Evolutionary conservation across 2,888 invertebrate species (phyloP).

Genomic region (Tryphoninae sp.): DNA sequence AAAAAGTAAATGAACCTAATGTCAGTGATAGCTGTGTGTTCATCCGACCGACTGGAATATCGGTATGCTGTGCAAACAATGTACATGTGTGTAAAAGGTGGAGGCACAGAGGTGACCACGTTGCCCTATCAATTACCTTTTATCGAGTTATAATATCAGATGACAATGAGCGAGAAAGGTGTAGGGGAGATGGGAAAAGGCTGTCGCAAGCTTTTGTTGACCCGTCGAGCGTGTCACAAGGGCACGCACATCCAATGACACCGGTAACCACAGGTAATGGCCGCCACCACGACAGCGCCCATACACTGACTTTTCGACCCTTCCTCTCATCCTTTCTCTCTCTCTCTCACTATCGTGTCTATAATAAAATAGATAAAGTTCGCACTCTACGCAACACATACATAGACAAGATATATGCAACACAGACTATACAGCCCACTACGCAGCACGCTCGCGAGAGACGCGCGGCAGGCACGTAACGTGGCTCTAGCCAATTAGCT

Average conservation of each 20-base stretch:
- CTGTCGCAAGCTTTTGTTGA: conserved; percentile 45
- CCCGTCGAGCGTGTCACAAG: conserved; percentile 53
- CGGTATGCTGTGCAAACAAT: conserved; percentile 10
- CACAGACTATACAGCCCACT: not conserved
- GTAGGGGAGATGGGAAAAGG: conserved; percentile 8
- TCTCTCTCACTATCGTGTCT: not conserved
- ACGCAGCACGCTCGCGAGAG: not conserved
- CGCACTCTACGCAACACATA: conserved; percentile 7
- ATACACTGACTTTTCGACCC: conserved; percentile 37
- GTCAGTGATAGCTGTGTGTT: too few relatives aligned
- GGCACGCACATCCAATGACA: conserved; percentile 74
- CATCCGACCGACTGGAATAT: not conserved
- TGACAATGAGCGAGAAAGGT: conserved; percentile 63
- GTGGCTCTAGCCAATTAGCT: too few relatives aligned
- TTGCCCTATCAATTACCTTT: conserved; percentile 72
- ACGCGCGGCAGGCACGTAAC: too few relatives aligned
- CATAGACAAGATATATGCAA: not conserved
- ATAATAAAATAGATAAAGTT: not conserved
- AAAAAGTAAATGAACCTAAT: not conserved
- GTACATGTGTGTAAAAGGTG: conserved; percentile 53
- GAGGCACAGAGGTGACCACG: conserved; percentile 64
- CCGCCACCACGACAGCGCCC: conserved; percentile 68
- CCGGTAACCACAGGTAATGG: conserved; percentile 78
- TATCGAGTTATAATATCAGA: conserved; percentile 72
- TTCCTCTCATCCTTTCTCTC: conserved; percentile 15